Conservation (phyloP, 2,113 vertebrate genomes). For the Pheucticus melanocephalus region DNA sequence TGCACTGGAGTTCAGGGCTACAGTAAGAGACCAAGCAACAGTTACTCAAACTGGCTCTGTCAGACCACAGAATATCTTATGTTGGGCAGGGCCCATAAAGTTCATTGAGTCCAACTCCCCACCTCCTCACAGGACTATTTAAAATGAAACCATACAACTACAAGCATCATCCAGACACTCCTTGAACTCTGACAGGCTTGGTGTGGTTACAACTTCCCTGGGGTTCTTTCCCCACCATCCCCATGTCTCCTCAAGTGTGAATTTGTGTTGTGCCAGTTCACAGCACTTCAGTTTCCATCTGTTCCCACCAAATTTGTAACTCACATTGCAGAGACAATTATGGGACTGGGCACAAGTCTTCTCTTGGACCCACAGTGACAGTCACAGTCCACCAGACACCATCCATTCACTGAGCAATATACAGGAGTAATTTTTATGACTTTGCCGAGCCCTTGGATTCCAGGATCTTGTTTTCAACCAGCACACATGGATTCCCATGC, state of each 20-base stretch:
- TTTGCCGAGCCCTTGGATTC: neutral
- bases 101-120: neutral
- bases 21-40: neutral
- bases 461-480: neutral
- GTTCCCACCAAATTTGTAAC: neutral
- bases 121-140: neutral
- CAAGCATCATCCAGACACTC: neutral
- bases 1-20: neutral
- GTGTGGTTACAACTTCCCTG: neutral
- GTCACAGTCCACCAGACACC: neutral
- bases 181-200: neutral
- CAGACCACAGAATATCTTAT: neutral
- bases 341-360: neutral
- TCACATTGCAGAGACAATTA: neutral
- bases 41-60: neutral
- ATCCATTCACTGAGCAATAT: neutral
- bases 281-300: neutral
- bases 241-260: neutral
- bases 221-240: neutral
- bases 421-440: neutral
- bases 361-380: neutral
- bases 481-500: neutral
- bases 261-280: neutral
- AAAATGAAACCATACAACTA: neutral
- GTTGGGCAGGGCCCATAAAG: neutral